Evolutionary conservation across 2,797 vertebrate genomes (phyloP), one percentile per base, ranked within the genome.

Genomic region (Brachymystax lenok): DNA sequence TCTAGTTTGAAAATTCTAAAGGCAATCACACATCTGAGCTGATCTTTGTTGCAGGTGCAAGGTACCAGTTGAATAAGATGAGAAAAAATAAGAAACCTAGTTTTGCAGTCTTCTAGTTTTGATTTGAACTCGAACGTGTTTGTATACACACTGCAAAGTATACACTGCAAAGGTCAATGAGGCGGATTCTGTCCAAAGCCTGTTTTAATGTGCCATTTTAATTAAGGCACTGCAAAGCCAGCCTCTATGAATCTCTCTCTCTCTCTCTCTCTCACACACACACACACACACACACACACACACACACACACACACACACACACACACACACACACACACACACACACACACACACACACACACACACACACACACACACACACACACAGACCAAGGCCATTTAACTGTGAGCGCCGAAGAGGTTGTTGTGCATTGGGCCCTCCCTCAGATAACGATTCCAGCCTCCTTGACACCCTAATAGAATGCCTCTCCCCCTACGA

Each of bases 381-480:
- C 66, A 52, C 71, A 52, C 0, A 79, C 83, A 80, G 77, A 0
- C 73, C 19, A 33, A n/a, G 83, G 83, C 90, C 88, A 85, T 71
- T 61, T 61, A 54, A 28, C 28, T 51, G 4, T 13, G 13, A 51
- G 86, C 90, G 85, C 89, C 91, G 80, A 83, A 88, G 28, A 0
- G 86, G 86, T 40, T 46, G 93, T 90, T 87, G 78, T 1, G 7
- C 86, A 85, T 92, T 91, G 90, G 92, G 91, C 91, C 92, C 90
- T 94, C 91, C 90, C 88, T 54, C 28, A 88, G 93, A 94, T 94
- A 94, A 93, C 93, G 92, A 95, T 94, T 94, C 91, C 90, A 94
- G 93, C 73, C 78, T 87, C 93, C 95, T 95, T 95, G 94, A 95
- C 95, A 94, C 93, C 93, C 94, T 95, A 95, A 95, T 94, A 94